A percentile compares a stretch with the other conserved stretches of the same genome.
Conservation (phyloP, 2,113 vertebrate genomes). For the Sturnira hondurensis region DNA sequence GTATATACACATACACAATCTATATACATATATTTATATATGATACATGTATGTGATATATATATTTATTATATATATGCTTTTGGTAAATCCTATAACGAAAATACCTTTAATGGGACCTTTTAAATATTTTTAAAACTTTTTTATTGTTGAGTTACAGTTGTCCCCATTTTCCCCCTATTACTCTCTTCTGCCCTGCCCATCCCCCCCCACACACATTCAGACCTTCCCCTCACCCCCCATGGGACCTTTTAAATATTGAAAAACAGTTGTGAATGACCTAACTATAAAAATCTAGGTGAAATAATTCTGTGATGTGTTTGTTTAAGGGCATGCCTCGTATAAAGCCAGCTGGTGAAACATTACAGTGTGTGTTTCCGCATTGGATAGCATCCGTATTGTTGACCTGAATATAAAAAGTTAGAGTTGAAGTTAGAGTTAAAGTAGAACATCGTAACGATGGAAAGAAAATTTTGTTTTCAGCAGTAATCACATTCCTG, state of each 20-base stretch:
- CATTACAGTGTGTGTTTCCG: neutral
- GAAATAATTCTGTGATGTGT: neutral
- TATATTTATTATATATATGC: neutral
- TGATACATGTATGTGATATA: neutral
- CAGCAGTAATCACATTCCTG: slow-evolving; percentile 8
- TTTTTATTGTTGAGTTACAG: too few species aligned
- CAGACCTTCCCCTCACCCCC: too few species aligned
- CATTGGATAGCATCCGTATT: neutral
- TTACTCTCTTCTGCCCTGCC: too few species aligned
- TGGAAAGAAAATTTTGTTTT: slow-evolving; percentile 27
- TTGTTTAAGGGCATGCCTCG: neutral
- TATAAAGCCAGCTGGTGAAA: neutral
- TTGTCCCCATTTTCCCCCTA: too few species aligned
- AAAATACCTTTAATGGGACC: neutral
- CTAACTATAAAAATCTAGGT: slow-evolving; percentile 7
- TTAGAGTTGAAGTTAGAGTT: neutral
- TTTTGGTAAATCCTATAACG: neutral
- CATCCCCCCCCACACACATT: too few species aligned
- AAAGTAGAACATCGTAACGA: neutral
- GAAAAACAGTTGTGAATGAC: neutral
- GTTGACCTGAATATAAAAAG: slow-evolving; percentile 18
- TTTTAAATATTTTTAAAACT: neutral
- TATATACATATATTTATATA: neutral
- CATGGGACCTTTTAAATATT: neutral
- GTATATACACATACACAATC: neutral